Conservation (phyloP, 2,888 invertebrate genomes). For the Patella ulyssiponensis region DNA sequence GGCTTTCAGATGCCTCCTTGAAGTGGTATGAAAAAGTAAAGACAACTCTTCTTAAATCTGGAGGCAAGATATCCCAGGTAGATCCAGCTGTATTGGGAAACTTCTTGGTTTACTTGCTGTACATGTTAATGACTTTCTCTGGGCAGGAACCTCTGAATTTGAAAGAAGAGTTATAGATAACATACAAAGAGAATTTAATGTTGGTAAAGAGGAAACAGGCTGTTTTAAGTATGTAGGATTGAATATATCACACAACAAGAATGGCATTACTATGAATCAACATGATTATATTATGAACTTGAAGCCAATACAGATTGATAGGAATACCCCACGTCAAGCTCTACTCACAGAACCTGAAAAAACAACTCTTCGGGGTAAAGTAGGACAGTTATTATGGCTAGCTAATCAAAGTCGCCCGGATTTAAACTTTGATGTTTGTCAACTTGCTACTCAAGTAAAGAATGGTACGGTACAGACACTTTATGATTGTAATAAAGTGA, state of each 20-base stretch:
- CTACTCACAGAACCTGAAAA: constrained; percentile 7
- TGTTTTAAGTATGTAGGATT: constrained; percentile 23
- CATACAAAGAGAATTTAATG: constrained; percentile 14
- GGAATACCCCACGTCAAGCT: background rate
- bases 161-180: constrained; percentile 16
- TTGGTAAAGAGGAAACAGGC: constrained; percentile 18
- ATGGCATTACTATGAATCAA: background rate
- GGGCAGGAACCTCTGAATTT: constrained; percentile 21
- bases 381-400: constrained; percentile 14
- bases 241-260: background rate
- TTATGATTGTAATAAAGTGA: background rate
- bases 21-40: constrained; percentile 20
- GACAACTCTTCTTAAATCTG: background rate
- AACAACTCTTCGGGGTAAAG: background rate
- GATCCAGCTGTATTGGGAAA: constrained; percentile 22
- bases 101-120: constrained; percentile 18
- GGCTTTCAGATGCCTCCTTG: constrained; percentile 25
- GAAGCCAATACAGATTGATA: background rate
- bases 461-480: constrained; percentile 1
- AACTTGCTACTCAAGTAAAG: background rate
- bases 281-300: background rate
- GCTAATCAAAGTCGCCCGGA: background rate
- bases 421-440: background rate
- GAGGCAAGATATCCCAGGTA: constrained; percentile 1
- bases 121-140: constrained; percentile 26